Base-by-base conservation (phyloP, 2,888 invertebrate species). In the Amblyjoppa proteus region DNA sequence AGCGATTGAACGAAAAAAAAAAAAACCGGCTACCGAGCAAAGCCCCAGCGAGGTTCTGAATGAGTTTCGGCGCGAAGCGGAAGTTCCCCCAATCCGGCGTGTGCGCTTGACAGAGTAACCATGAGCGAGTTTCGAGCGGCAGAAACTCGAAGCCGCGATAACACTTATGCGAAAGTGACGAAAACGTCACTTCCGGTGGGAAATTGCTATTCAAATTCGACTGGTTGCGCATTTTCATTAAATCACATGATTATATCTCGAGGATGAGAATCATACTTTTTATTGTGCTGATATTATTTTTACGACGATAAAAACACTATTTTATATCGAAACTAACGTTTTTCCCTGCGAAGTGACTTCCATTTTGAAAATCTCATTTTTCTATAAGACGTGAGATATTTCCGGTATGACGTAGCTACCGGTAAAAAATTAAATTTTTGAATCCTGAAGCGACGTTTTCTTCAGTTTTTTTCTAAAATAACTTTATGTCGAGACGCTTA, bases 61-160 rank as follows among this genome's bases (percentile, higher is more conserved):
- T 56, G 74, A 84, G 58, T 87, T 89, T 88, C 88, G 87, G 88
- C 90, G 90, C 85, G 86, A 89, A 90, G 69, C 89, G 88, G 90
- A 90, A 90, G 81, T 80, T 58, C 20, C 11, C 3, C 28, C 3
- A 58, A 28, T 4, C 3, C 28, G 28, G 13, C 58, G 28, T 58
- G 20, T 9, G 58, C 28, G 58, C 28, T 25, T 58, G 3, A 1
- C 2, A 25, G 28, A 28, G 25, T 11, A 13, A 11, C 58, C 25
- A 28, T 9, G 28, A 13, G 58, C 28, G 11, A 58, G 16, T 16
- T 49, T 49, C 45, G 1, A 49, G 4, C 45, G 13, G 45, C 45
- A 16, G 16, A 16, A 49, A 4, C 45, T 3, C 45, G 16, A 2
- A 13, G 13, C 16, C 4, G 45, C 20, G 20, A 20, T 20, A 20